Evolutionary conservation across 53 echinoderm and acorn worm species (phyloP).

Genomic region (Zoroaster sp.): DNA sequence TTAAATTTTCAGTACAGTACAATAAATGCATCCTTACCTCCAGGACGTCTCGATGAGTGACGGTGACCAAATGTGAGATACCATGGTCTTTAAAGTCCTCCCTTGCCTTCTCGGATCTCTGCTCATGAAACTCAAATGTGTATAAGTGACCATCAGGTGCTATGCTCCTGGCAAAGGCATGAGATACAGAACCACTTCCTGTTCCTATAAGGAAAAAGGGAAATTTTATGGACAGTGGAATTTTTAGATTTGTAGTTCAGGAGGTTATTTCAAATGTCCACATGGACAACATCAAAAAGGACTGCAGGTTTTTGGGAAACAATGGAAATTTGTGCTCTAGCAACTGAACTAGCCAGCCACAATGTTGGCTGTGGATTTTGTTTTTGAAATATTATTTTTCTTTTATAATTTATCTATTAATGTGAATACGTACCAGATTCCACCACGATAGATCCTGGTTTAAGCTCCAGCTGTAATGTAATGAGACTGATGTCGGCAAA

Average conservation of each 20-base stretch:
- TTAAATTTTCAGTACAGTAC: neutral
- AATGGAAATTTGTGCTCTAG: too few species aligned
- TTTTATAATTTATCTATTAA: too few species aligned
- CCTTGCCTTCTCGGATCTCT: slow-evolving; percentile 73
- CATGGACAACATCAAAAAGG: too few species aligned
- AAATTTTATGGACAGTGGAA: too few species aligned
- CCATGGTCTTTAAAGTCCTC: slow-evolving; percentile 85
- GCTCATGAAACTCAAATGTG: slow-evolving; percentile 96
- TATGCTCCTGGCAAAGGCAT: slow-evolving; percentile 82
- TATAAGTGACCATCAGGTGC: slow-evolving; percentile 89
- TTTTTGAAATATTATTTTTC: too few species aligned
- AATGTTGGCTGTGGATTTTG: too few species aligned
- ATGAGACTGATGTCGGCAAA: slow-evolving; percentile 90
- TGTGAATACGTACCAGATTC: slow-evolving; percentile 77
- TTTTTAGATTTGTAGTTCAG: too few species aligned
- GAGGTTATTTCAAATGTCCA: too few species aligned
- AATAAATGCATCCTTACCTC: slow-evolving; percentile 40
- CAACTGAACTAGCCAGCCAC: too few species aligned
- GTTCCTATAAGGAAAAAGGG: slow-evolving; percentile 74
- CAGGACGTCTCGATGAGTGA: slow-evolving; percentile 78
- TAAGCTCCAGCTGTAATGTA: slow-evolving; percentile 82
- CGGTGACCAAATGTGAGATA: slow-evolving; percentile 74
- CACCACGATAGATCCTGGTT: slow-evolving; percentile 83
- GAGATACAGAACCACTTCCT: slow-evolving; percentile 95
- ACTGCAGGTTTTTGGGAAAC: too few species aligned